Evolutionary conservation across 1,140 invertebrate species (phyloP).

Genomic region (Kradibia gibbosae): DNA sequence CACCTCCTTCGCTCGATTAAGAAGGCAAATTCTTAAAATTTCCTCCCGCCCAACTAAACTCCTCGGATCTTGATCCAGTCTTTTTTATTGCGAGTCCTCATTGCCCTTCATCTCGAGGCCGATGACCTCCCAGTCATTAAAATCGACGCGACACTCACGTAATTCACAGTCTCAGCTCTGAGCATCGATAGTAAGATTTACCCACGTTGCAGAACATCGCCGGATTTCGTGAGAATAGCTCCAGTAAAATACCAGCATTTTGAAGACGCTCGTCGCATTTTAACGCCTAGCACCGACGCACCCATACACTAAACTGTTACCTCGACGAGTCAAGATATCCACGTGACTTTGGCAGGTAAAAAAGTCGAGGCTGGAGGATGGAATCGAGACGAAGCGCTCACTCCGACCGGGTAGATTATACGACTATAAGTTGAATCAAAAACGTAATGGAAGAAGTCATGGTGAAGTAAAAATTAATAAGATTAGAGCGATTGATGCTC

Average conservation of each 20-base stretch:
- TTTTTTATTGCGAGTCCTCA: too few relatives aligned
- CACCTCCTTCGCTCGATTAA: not conserved
- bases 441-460: too few relatives aligned
- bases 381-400: too few relatives aligned
- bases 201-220: too few relatives aligned
- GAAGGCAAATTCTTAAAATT: not conserved
- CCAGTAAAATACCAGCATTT: constrained; percentile 20
- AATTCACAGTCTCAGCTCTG: not conserved
- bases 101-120: too few relatives aligned
- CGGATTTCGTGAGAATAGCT: not conserved
- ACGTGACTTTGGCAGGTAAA: not conserved
- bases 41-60: not conserved
- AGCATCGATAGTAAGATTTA: not conserved
- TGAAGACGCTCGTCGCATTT: not conserved
- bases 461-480: not conserved
- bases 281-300: not conserved
- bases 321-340: too few relatives aligned
- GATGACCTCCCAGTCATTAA: not conserved
- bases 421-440: too few relatives aligned
- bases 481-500: too few relatives aligned
- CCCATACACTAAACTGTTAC: too few relatives aligned
- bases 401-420: too few relatives aligned
- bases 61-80: too few relatives aligned
- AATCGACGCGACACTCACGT: not conserved
- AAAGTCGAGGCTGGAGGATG: not conserved